Base-by-base conservation (phyloP, 2,797 vertebrate species). In the Dipus sagitta region DNA sequence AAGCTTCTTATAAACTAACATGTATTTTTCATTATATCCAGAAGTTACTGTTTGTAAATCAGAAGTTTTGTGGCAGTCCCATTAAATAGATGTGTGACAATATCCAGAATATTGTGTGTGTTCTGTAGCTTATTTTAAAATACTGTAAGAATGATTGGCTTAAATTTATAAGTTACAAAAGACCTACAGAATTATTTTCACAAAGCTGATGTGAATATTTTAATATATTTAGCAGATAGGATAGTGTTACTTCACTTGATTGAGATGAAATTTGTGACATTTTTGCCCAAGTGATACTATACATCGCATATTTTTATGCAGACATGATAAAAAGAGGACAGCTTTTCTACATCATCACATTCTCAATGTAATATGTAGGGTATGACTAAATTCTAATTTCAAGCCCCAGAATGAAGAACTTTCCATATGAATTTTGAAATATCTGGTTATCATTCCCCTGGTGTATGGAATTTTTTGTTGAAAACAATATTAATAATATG, bases 361-460 rank as follows among this genome's bases (percentile, higher is more conserved):
- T 95, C 85, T 85, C 91, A 89, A 76, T 94, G 54, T 91, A 94
- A 78, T 84, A 34, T 84, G 3, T 86, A 85, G 68, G 74, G 4
- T 92, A 47, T 86, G 70, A 90, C 95, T 96, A 83, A 71, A 80
- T 70, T 93, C 42, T 95, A 21, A 82, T 90, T 81, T 34, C n/a
- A 88, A 67, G 87, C 80, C 17, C 34, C 84, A 85, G 72, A 86
- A 47, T 87, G 78, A 89, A 92, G 82, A 70, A 38, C 20, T 90
- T 94, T 91, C 32, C 13, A 20, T 70, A 9, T 89, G 60, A 30
- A 26, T 84, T 95, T 65, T 18, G 6, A 79, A 94, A 88, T 83
- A 62, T 54, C 20, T 79, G 64, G 47, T 77, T 81, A 81, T 54
- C 88, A 58, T 72, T 54, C 6, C 60, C 52, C 88, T 60, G 67